Percentiles rank a stretch among this genome's conserved stretches.
phyloP scores from a whole-genome alignment of 2,888 invertebrate species.

The Gymnocheta viridis region DNA sequence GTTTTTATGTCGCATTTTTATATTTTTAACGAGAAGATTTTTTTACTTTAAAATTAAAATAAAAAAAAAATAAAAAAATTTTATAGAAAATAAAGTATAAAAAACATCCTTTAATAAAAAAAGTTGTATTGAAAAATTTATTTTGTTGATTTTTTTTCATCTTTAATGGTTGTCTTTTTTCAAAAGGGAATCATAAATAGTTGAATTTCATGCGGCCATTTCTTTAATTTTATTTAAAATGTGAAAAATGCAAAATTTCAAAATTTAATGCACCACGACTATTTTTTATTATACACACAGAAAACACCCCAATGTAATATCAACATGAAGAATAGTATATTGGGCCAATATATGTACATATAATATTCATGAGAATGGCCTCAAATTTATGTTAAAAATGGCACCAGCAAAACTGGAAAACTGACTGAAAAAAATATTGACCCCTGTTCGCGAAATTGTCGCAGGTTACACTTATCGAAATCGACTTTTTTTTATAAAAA shows the following conservation, averaged over 20 bases:
- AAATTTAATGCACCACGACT: background rate
- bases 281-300: too few species aligned
- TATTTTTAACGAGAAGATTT: slow-evolving; percentile 64
- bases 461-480: too few species aligned
- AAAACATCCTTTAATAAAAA: slow-evolving; percentile 49
- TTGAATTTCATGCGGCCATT: slow-evolving; percentile 39
- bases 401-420: too few species aligned
- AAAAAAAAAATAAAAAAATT: slow-evolving; percentile 48
- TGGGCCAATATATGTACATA: too few species aligned
- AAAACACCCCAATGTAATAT: too few species aligned
- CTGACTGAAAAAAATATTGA: too few species aligned
- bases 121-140: slow-evolving; percentile 57
- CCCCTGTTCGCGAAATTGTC: too few species aligned
- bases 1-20: slow-evolving; percentile 63
- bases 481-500: too few species aligned
- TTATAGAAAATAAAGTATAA: slow-evolving; percentile 54
- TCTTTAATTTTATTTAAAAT: slow-evolving; percentile 2
- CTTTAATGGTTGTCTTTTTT: slow-evolving; percentile 33
- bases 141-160: slow-evolving; percentile 57
- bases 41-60: slow-evolving; percentile 59
- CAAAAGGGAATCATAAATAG: slow-evolving; percentile 35
- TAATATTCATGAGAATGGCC: too few species aligned
- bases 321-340: too few species aligned
- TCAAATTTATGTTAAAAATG: too few species aligned
- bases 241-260: background rate